These are phyloP conservation scores for Bergia puertoricense DNA, from an alignment of 92 coral and sea anemone genomes.

Conservation along the genomic window DNA sequence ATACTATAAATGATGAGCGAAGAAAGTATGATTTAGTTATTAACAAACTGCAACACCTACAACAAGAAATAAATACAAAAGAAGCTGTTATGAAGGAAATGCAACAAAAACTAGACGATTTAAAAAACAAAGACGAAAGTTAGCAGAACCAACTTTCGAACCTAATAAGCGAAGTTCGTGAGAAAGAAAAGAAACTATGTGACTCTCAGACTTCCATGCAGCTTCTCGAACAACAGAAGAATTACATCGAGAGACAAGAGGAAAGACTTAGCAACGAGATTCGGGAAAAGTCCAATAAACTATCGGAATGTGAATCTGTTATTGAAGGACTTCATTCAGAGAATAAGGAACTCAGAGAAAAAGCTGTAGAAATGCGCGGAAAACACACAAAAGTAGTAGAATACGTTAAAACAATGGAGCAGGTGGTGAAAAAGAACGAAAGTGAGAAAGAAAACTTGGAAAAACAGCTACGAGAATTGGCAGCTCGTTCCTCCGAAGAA, in stretches of 20 bases:
- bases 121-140: not conserved
- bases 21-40: slow-evolving; percentile 4
- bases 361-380: not conserved
- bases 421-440: slow-evolving; percentile 29
- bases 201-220: slow-evolving; percentile 36
- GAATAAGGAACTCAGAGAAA: slow-evolving; percentile 22
- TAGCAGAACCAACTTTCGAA: not conserved
- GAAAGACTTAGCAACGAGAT: slow-evolving; percentile 46
- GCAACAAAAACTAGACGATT: not conserved
- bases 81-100: slow-evolving; percentile 18
- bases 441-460: slow-evolving; percentile 23
- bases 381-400: slow-evolving; percentile 4
- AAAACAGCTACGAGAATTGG: slow-evolving; percentile 34
- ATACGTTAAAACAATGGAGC: not conserved
- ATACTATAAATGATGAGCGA: slow-evolving; percentile 12
- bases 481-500: slow-evolving; percentile 40
- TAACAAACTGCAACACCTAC: slow-evolving; percentile 26
- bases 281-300: slow-evolving; percentile 35
- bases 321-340: slow-evolving; percentile 18
- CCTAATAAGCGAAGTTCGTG: slow-evolving; percentile 8
- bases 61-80: slow-evolving; percentile 1
- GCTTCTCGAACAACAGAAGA: slow-evolving; percentile 55
- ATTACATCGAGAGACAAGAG: slow-evolving; percentile 40
- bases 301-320: slow-evolving; percentile 20
- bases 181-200: not conserved